Conservation (phyloP, 2,888 invertebrate species). For the Choristoneura rosaceana region DNA sequence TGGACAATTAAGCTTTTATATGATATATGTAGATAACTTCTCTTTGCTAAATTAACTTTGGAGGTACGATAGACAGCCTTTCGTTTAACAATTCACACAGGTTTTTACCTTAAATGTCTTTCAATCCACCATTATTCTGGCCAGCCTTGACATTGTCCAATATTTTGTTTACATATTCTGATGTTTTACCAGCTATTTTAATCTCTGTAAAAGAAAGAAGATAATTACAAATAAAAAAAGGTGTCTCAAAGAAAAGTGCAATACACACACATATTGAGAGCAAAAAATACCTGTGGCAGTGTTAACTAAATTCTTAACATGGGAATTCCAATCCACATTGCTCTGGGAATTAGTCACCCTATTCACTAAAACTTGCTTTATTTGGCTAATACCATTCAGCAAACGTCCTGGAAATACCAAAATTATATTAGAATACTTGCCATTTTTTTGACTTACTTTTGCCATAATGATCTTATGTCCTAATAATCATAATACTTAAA, state of each 20-base stretch:
- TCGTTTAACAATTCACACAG: slow-evolving; percentile 70
- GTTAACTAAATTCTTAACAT: slow-evolving; percentile 89
- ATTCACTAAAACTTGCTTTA: slow-evolving; percentile 89
- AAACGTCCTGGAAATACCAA: slow-evolving; percentile 88
- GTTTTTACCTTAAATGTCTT: slow-evolving; percentile 86
- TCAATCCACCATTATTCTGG: slow-evolving; percentile 90
- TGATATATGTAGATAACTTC: slow-evolving; percentile 65
- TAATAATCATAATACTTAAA: no score
- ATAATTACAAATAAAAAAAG: background rate
- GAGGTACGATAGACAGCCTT: slow-evolving; percentile 85
- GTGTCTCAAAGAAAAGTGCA: background rate
- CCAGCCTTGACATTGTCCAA: slow-evolving; percentile 94
- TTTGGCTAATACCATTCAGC: slow-evolving; percentile 90
- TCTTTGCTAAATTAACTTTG: slow-evolving; percentile 80
- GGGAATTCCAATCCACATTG: slow-evolving; percentile 87
- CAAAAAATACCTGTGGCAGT: slow-evolving; percentile 87
- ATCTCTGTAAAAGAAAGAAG: slow-evolving; percentile 86
- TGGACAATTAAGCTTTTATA: slow-evolving; percentile 74
- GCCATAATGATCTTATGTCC: no score
- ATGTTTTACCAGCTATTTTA: slow-evolving; percentile 95
- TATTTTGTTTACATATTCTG: slow-evolving; percentile 97
- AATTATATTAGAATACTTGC: background rate
- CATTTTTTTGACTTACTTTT: no score
- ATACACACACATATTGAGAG: background rate
- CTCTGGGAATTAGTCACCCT: slow-evolving; percentile 86